Evolutionary conservation across 2,113 vertebrate genomes (phyloP), one percentile per base, ranked within the genome.

Genomic region (Sinocyclocheilus anshuiensis): DNA sequence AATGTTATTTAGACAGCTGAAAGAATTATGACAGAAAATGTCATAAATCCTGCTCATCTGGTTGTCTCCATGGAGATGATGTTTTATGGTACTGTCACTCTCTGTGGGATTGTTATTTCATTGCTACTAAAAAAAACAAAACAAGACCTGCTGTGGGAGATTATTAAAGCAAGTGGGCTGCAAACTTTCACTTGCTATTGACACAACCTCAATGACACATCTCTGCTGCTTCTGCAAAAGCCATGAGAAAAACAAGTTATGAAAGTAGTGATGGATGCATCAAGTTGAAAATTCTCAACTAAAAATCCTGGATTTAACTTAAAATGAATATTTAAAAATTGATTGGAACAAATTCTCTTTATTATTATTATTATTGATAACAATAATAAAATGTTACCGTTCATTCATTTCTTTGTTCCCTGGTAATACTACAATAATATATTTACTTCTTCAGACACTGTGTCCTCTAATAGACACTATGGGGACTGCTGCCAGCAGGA

Each of bases 21-120:
- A 6, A 69, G 33, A 18, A 39, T n/a, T 13, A 61, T 42, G 33
- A 61, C 77, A 61, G 22, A 57, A 57, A 9, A 61, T 61, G 4
- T 8, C n/a, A 11, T 50, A 8, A 36, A 7, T 13, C 36, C 22
- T 36, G 45, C 45, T 69, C 75, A 16, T 2, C 12, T 92, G 85
- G 87, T 89, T 89, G 88, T 85, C 59, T 90, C 91, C 80, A 91
- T 90, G 91, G 92, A 74, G 69, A 93, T 90, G 85, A 88, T 67
- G 50, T n/a, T 61, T 72, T 69, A 65, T 50, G 84, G 78, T 39
- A n/a, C 8, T 10, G 42, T 12, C 45, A 48, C 45, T 48, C 45
- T 12, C 2, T 48, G 45, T 48, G 11, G 45, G 10, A 12, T 48
- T 12, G 45, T 48, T 48, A 2, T 48, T 48, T 48, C 2, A 48